These are phyloP conservation scores for Parnassius smintheus DNA, from an alignment of 2,888 invertebrate species.

Conservation along the genomic window DNA sequence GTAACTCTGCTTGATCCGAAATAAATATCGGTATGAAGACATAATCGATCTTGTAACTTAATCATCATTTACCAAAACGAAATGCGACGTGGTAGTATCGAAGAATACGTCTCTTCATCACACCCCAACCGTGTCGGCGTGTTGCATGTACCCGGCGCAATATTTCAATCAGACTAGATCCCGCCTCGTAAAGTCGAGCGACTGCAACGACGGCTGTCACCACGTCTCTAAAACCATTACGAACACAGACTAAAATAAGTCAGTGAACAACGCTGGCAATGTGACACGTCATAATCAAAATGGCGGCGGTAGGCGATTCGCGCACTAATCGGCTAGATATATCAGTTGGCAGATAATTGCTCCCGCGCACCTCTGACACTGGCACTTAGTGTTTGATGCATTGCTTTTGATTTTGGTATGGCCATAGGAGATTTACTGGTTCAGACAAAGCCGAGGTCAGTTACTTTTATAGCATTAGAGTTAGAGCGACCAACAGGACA, in stretches of 20 bases:
- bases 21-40: too few species aligned
- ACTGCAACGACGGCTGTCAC: background rate
- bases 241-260: constrained; percentile 16
- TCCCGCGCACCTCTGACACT: constrained; percentile 43
- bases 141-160: constrained; percentile 2
- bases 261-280: constrained; percentile 3
- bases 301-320: constrained; percentile 31
- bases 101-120: background rate
- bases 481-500: too few species aligned
- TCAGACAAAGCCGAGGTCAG: background rate
- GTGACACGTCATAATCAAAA: constrained; percentile 41
- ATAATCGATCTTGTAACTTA: background rate
- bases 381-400: constrained; percentile 49
- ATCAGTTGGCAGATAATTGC: constrained; percentile 45
- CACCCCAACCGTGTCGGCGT: background rate
- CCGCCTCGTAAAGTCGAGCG: constrained; percentile 4
- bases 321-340: constrained; percentile 38
- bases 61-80: background rate
- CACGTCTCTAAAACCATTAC: constrained; percentile 6
- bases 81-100: background rate
- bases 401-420: constrained; percentile 31
- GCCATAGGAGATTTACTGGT: constrained; percentile 36
- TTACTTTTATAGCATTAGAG: too few species aligned
- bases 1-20: too few species aligned
- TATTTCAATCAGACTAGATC: constrained; percentile 24